A percentile compares a stretch with the other conserved stretches of the same genome.
These are phyloP conservation scores for Poeciliopsis prolifica DNA, from an alignment of 2,113 vertebrate species.

Conservation along the genomic window DNA sequence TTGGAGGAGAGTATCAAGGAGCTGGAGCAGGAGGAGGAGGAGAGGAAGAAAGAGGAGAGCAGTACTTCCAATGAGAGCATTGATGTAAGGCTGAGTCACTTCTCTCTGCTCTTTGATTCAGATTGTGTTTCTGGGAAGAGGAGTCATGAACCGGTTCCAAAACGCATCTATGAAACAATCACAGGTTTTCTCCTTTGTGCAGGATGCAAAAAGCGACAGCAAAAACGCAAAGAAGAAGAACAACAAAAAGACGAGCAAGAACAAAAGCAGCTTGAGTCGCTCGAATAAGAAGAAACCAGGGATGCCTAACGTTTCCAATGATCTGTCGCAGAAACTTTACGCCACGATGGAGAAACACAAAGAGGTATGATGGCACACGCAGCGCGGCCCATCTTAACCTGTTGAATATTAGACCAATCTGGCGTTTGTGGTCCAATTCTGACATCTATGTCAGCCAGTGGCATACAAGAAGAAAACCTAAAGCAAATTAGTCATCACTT, in stretches of 20 bases:
- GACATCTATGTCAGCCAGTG: too few species aligned
- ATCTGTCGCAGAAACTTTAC: conserved; percentile 96
- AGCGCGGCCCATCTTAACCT: not conserved
- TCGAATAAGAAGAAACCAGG: conserved; percentile 98
- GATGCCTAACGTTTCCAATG: conserved; percentile 97
- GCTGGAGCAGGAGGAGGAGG: conserved; percentile 97
- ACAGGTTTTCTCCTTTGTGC: not conserved
- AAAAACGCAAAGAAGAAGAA: conserved; percentile 99
- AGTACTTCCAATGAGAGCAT: conserved; percentile 96
- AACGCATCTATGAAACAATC: not conserved
- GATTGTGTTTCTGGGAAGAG: not conserved
- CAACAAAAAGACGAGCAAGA: conserved; percentile 99
- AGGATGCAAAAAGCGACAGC: conserved; percentile 97
- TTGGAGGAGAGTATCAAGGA: conserved; percentile 99
- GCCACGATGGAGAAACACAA: conserved; percentile 99
- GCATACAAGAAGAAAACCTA: too few species aligned
- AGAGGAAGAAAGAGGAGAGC: conserved; percentile 96
- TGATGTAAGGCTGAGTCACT: conserved; percentile 83
- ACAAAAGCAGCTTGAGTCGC: conserved; percentile 96
- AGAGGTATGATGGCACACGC: conserved; percentile 80
- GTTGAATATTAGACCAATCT: too few species aligned
- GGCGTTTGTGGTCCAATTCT: too few species aligned
- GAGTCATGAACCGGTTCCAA: not conserved
- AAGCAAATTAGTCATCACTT: too few species aligned
- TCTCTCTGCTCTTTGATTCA: not conserved